A percentile compares a stretch with the other conserved stretches of the same genome.
Evolutionary conservation across 2,113 vertebrate species (phyloP).

Genomic region (Phalacrocorax brasilianus): DNA sequence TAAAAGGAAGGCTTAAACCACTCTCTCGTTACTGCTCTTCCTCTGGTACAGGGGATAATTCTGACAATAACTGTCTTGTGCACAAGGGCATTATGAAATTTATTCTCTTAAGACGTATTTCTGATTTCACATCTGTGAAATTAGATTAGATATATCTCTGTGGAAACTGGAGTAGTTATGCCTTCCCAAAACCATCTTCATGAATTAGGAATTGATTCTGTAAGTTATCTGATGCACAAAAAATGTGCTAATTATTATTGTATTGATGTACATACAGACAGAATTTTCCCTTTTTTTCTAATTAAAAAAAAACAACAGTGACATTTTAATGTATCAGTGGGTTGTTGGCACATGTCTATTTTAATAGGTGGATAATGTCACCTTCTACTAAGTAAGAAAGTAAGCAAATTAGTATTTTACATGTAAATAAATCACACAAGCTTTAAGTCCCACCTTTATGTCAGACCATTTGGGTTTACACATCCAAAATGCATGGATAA

Average conservation of each 20-base stretch:
- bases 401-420: background rate
- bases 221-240: background rate
- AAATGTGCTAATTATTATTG: background rate
- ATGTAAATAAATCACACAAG: background rate
- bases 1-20: background rate
- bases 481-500: background rate
- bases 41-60: background rate
- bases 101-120: slow-evolving; percentile 42
- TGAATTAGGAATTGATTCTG: background rate
- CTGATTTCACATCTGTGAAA: slow-evolving; percentile 32
- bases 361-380: background rate
- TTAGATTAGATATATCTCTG: slow-evolving; percentile 25
- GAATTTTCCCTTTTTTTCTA: background rate
- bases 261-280: background rate
- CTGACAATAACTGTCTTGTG: background rate
- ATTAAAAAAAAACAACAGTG: background rate
- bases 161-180: slow-evolving; percentile 1
- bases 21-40: background rate
- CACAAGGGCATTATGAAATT: slow-evolving; percentile 28
- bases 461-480: background rate
- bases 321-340: background rate
- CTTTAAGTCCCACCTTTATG: background rate
- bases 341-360: background rate
- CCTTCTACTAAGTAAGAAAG: background rate
- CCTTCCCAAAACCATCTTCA: background rate